phyloP scores from a whole-genome alignment of 64 coral and sea anemone species.

The Orbicella faveolata region DNA sequence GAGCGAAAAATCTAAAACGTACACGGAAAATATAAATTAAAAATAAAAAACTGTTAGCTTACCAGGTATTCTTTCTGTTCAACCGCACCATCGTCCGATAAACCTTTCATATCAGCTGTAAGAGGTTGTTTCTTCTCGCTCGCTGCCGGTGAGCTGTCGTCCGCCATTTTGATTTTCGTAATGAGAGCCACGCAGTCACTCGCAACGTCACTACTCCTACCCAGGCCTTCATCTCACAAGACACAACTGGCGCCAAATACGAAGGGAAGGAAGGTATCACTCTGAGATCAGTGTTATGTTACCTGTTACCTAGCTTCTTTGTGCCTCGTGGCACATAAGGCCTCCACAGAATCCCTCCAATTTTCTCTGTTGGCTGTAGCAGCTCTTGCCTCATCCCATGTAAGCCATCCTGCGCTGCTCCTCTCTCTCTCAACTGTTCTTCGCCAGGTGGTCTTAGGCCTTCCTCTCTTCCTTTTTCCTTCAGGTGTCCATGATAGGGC shows the following conservation, averaged over 20 bases:
- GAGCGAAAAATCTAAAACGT: too few relatives aligned
- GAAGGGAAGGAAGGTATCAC: not conserved
- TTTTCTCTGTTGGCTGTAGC: too few relatives aligned
- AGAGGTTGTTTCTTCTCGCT: constrained; percentile 4
- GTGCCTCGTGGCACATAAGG: too few relatives aligned
- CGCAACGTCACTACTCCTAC: constrained; percentile 45
- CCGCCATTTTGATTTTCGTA: constrained; percentile 53
- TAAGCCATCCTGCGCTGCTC: too few relatives aligned
- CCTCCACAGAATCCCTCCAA: too few relatives aligned
- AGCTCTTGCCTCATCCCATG: too few relatives aligned
- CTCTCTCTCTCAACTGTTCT: too few relatives aligned
- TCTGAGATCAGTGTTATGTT: too few relatives aligned
- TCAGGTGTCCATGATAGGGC: too few relatives aligned
- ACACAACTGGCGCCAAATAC: not conserved
- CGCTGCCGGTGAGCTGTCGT: not conserved
- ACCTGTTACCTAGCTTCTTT: too few relatives aligned
- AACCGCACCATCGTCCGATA: not conserved
- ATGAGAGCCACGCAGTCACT: constrained; percentile 58
- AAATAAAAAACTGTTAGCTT: not conserved
- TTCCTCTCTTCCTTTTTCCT: too few relatives aligned
- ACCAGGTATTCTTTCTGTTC: constrained; percentile 19
- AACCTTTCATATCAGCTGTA: not conserved
- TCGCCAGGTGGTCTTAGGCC: too few relatives aligned
- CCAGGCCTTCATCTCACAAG: constrained; percentile 3
- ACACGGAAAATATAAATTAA: not conserved